Evolutionary conservation across 1,140 invertebrate species (phyloP), one percentile per base, ranked within the genome.

Genomic region (Aphaenogaster rudis): DNA sequence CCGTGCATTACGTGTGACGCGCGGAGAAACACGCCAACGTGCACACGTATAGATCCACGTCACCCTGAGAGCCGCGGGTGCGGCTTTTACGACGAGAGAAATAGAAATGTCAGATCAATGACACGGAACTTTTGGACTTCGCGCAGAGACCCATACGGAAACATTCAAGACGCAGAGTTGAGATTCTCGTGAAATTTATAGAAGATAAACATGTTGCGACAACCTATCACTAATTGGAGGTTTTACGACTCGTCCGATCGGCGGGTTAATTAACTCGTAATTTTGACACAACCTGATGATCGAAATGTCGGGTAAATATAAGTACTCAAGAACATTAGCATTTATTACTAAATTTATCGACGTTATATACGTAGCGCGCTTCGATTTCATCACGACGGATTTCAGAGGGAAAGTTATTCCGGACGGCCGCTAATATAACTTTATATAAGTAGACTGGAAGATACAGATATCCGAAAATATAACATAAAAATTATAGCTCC

Each of bases 361-460:
- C 15, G 33, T 78, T 21, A 28, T n/a, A 42, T n/a, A 21, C 54
- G 3, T 28, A 28, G 6, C 54, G 21, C 17, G 48, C n/a, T 42
- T 80, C 78, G 78, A 45, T 81, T 69, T 81, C 64, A 45, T 69
- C 63, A 81, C 8, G 13, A 45, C 15, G 36, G 7, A 69, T 81
- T 52, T 80, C 21, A 42, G 36, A 57, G 48, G 64, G 50, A 81
- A 81, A 81, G 64, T 81, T 81, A 71, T 71, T 71, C 13, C 8
- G 48, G n/a, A 50, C 8, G 33, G 21, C 39, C 15, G 9, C 9
- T 69, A 71, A 66, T 66, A 36, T 59, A 76, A 76, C n/a, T 76
- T 59, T 76, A 76, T 57, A 59, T 48, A 66, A 76, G 11, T 59
- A 76, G 21, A 42, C 21, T 76, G 17, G n/a, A 66, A 48, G 17